These are phyloP conservation scores for Galeruca laticollis DNA, from an alignment of 2,888 invertebrate species.

Conservation along the genomic window DNA sequence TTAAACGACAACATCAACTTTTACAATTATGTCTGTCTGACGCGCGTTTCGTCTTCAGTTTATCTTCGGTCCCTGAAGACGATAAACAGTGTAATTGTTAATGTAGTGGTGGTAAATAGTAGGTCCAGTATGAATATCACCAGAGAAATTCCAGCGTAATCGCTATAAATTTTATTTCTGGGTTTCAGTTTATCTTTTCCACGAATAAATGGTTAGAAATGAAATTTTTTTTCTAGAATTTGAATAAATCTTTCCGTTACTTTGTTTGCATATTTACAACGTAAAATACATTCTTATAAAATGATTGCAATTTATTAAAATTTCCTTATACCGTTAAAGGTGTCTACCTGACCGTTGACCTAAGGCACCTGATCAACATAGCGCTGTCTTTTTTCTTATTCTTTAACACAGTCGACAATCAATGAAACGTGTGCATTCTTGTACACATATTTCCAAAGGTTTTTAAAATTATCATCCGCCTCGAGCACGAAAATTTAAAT, in stretches of 20 bases:
- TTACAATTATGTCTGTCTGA: too few relatives aligned
- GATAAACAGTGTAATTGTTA: too few relatives aligned
- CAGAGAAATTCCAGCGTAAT: too few relatives aligned
- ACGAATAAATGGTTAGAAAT: not conserved
- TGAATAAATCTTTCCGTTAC: not conserved
- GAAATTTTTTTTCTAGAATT: not conserved
- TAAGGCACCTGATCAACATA: slow-evolving; percentile 50
- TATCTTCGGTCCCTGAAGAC: too few relatives aligned
- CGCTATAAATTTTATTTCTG: too few relatives aligned
- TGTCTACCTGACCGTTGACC: slow-evolving; percentile 53
- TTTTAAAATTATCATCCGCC: not conserved
- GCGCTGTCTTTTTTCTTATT: slow-evolving; percentile 40
- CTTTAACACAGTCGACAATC: slow-evolving; percentile 26
- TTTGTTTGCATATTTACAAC: slow-evolving; percentile 2
- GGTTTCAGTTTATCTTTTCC: not conserved
- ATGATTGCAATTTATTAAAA: slow-evolving; percentile 37
- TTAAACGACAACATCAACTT: too few relatives aligned
- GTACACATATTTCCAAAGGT: slow-evolving; percentile 9
- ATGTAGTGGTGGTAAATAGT: too few relatives aligned
- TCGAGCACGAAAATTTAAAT: not conserved
- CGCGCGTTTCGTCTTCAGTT: too few relatives aligned
- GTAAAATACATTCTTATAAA: slow-evolving; percentile 17
- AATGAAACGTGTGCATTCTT: slow-evolving; percentile 23
- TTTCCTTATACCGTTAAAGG: slow-evolving; percentile 47
- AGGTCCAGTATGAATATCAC: too few relatives aligned